Evolutionary conservation across 2,888 invertebrate species (phyloP).

Genomic region (Scaptomyza reducta): DNA sequence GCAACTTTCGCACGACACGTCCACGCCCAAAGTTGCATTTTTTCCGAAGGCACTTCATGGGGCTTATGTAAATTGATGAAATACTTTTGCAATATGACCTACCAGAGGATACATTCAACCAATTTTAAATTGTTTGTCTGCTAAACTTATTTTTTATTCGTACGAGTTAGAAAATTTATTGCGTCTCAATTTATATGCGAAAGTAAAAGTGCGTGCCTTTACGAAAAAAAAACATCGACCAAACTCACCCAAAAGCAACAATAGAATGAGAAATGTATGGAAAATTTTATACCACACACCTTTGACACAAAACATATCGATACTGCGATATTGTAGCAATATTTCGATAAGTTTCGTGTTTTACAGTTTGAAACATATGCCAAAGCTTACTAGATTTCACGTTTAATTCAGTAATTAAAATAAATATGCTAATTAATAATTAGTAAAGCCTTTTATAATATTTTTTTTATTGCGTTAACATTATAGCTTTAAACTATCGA

Average conservation of each 20-base stretch:
- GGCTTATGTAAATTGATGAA: constrained; percentile 20
- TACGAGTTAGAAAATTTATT: constrained; percentile 40
- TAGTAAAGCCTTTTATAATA: not conserved
- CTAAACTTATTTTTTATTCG: constrained; percentile 17
- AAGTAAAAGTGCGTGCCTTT: constrained; percentile 52
- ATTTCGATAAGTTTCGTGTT: not conserved
- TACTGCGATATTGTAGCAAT: not conserved
- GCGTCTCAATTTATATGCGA: constrained; percentile 53
- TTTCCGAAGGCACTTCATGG: constrained; percentile 41
- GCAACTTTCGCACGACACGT: constrained; percentile 53
- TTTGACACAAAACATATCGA: constrained; percentile 19
- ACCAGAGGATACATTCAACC: constrained; percentile 25
- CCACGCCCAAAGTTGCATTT: constrained; percentile 58
- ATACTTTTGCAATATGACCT: constrained; percentile 26
- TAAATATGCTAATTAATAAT: not conserved
- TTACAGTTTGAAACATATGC: not conserved
- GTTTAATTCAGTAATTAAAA: not conserved
- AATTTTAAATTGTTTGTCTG: constrained; percentile 25
- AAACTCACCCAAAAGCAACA: constrained; percentile 60
- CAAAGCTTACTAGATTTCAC: not conserved
- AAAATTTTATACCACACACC: constrained; percentile 28
- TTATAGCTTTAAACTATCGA: not conserved
- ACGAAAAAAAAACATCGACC: constrained; percentile 47
- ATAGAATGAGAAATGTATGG: constrained; percentile 44
- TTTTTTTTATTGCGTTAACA: not conserved